phyloP scores from a whole-genome alignment of 2,113 vertebrate genomes.

The Ellobius talpinus region DNA sequence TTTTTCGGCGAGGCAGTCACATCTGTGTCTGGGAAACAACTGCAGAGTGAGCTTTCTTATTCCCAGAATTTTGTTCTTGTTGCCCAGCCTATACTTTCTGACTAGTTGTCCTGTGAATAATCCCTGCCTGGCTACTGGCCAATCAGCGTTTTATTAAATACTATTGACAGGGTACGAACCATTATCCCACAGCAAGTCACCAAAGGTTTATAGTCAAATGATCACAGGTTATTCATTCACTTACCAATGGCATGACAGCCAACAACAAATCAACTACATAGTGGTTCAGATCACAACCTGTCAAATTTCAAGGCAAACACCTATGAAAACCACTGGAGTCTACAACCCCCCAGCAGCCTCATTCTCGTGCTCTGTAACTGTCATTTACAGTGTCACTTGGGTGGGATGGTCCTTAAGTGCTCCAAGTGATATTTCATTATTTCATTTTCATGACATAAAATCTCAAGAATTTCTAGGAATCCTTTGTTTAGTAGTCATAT shows the following conservation, averaged over 20 bases:
- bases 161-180: too few species aligned
- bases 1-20: too few species aligned
- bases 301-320: neutral
- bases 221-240: neutral
- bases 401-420: neutral
- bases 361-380: neutral
- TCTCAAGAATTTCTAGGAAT: neutral
- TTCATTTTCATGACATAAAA: neutral
- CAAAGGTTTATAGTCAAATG: neutral
- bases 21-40: too few species aligned
- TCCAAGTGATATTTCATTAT: neutral
- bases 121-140: too few species aligned
- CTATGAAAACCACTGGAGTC: neutral
- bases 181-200: too few species aligned
- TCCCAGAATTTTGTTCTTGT: too few species aligned
- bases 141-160: too few species aligned
- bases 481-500: neutral
- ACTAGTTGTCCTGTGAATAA: too few species aligned
- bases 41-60: too few species aligned
- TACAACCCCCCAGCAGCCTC: neutral
- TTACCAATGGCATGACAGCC: neutral
- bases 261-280: neutral
- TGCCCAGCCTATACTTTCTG: too few species aligned
- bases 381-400: conserved; percentile 4
- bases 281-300: neutral